A percentile compares a stretch with the other conserved stretches of the same genome.
Evolutionary conservation across 2,888 invertebrate genomes (phyloP).

Genomic region (Ochropleura plecta): DNA sequence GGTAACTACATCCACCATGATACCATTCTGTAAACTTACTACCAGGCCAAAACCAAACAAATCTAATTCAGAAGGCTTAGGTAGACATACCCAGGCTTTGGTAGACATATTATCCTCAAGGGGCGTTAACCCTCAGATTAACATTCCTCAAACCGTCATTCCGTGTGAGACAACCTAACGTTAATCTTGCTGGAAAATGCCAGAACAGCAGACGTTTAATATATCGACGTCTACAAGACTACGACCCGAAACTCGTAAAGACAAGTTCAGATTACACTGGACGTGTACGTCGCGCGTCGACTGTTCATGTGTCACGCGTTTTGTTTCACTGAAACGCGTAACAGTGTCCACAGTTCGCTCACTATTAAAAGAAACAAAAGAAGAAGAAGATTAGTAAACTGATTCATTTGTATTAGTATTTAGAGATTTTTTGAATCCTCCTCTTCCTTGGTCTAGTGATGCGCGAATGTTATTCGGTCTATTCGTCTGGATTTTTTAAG

Average conservation of each 20-base stretch:
- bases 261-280: constrained; percentile 42
- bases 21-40: not conserved
- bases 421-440: not conserved
- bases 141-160: constrained; percentile 42
- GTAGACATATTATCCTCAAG: not conserved
- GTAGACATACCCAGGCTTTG: not conserved
- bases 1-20: too few relatives aligned
- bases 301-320: constrained; percentile 21
- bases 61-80: not conserved
- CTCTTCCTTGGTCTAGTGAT: not conserved
- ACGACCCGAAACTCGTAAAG: constrained; percentile 33
- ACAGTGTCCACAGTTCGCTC: not conserved
- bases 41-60: constrained; percentile 5
- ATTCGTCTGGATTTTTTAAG: not conserved
- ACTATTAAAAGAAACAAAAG: not conserved
- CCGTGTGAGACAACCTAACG: constrained; percentile 43
- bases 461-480: not conserved
- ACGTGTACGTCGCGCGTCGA: not conserved
- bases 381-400: not conserved
- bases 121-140: constrained; percentile 41
- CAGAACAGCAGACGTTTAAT: constrained; percentile 43
- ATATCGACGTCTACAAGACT: constrained; percentile 36
- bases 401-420: not conserved
- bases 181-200: constrained; percentile 53
- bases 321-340: not conserved